These are phyloP conservation scores for Lasioglossum lativentre DNA, from an alignment of 2,888 invertebrate species.

Conservation along the genomic window DNA sequence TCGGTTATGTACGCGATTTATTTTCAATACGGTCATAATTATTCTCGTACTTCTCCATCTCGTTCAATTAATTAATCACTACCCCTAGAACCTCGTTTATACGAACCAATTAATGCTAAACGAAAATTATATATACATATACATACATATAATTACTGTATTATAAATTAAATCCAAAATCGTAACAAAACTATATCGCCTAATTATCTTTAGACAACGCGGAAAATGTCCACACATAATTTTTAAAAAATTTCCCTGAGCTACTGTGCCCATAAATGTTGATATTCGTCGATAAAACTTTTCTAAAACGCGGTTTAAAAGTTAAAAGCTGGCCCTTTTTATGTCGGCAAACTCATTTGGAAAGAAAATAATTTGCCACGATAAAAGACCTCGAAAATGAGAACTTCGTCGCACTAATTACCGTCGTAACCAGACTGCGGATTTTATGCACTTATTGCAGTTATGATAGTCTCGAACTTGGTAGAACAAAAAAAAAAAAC, in stretches of 20 bases:
- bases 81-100: background rate
- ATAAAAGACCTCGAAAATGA: constrained; percentile 1
- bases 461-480: background rate
- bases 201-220: background rate
- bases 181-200: background rate
- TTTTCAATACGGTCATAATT: background rate
- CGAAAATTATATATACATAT: too few relatives aligned
- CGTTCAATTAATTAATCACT: background rate
- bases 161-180: background rate
- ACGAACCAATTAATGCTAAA: background rate
- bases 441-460: background rate
- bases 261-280: background rate
- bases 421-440: background rate
- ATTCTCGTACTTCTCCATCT: background rate
- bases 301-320: background rate
- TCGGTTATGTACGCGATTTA: background rate
- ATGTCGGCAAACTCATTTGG: background rate
- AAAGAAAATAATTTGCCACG: background rate
- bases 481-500: too few relatives aligned
- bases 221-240: background rate
- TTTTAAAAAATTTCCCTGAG: background rate
- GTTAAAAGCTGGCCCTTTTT: background rate
- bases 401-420: constrained; percentile 1
- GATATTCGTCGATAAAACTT: background rate
- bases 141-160: background rate